A percentile compares a stretch with the other conserved stretches of the same genome.
These are phyloP conservation scores for Clarias macrocephalus DNA, from an alignment of 2,113 vertebrate genomes.

Conservation along the genomic window DNA sequence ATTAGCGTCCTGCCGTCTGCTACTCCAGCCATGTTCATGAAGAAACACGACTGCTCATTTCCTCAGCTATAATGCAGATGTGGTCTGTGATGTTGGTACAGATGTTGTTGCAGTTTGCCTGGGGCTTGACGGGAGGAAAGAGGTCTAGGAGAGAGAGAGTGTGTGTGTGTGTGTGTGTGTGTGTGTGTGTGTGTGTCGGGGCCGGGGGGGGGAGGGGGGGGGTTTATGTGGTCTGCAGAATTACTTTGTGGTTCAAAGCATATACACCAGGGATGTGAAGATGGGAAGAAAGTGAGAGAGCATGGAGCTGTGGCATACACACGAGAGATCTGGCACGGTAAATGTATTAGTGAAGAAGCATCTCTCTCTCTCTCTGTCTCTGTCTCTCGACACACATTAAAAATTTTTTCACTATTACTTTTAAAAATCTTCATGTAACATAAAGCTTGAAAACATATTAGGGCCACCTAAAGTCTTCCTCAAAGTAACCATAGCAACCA, in stretches of 20 bases:
- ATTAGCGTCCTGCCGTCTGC: background rate
- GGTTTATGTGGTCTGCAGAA: slow-evolving; percentile 30
- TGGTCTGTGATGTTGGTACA: background rate
- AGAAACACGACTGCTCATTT: background rate
- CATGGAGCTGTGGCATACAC: background rate
- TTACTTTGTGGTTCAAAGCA: slow-evolving; percentile 28
- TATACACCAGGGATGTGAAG: slow-evolving; percentile 20
- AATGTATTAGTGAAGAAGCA: background rate
- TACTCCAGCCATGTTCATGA: background rate
- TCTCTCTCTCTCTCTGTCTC: background rate
- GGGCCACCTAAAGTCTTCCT: background rate
- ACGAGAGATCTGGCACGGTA: slow-evolving; percentile 32
- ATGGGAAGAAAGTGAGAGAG: slow-evolving; percentile 13
- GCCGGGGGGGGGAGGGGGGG: too few relatives aligned
- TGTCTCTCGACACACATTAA: background rate
- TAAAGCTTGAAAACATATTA: background rate
- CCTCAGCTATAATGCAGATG: background rate
- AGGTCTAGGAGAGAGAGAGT: background rate
- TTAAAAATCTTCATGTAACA: background rate
- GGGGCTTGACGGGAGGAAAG: slow-evolving; percentile 6
- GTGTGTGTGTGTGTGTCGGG: background rate
- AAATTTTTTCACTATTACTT: background rate
- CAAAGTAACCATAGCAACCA: background rate
- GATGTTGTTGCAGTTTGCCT: slow-evolving; percentile 34
- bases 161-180: background rate